Percentiles rank a stretch among this genome's conserved stretches.
Evolutionary conservation across 2,797 vertebrate species (phyloP).

Genomic region (Prunella strophiata): DNA sequence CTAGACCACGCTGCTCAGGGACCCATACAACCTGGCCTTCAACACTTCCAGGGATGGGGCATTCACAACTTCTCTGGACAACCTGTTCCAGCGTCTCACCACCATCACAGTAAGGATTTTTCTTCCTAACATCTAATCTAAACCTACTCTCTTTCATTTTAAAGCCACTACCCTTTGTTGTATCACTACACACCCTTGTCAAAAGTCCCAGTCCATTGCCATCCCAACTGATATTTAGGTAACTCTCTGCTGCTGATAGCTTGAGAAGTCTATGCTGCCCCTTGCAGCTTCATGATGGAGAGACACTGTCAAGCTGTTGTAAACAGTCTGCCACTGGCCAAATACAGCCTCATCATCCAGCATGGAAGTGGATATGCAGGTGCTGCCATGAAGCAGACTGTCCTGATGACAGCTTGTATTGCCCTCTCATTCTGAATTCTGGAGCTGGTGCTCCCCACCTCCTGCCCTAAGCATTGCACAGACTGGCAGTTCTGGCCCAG

Average conservation of each 20-base stretch:
- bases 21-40: background rate
- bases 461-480: background rate
- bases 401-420: background rate
- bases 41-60: background rate
- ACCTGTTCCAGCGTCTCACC: background rate
- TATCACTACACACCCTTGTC: background rate
- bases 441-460: background rate
- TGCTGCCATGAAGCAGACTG: background rate
- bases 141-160: background rate
- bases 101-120: background rate
- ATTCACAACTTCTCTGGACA: background rate
- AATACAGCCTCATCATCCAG: background rate
- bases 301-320: background rate
- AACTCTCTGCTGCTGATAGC: background rate
- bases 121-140: background rate
- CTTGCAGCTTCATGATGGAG: background rate
- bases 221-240: background rate
- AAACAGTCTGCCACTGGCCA: background rate
- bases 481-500: background rate
- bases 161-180: background rate
- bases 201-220: background rate
- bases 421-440: background rate
- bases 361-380: background rate
- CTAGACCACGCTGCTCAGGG: background rate
- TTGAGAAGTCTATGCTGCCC: background rate